phyloP scores from a whole-genome alignment of 2,797 vertebrate species.

The Sebastes wilsoni region DNA sequence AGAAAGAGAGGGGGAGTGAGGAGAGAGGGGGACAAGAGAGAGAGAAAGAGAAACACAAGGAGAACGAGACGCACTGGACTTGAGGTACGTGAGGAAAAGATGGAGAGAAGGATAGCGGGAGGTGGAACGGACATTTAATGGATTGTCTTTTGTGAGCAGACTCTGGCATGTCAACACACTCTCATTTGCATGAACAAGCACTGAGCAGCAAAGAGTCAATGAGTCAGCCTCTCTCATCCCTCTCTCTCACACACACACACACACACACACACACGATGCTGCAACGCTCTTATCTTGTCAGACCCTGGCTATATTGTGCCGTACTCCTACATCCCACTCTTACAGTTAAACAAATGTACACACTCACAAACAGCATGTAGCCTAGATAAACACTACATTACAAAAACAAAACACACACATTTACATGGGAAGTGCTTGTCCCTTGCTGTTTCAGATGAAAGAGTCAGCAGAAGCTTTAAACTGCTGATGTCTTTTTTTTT shows the following conservation, averaged over 20 bases:
- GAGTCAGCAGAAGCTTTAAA: neutral
- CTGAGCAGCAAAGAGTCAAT: slow-evolving; percentile 66
- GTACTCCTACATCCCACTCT: slow-evolving; percentile 27
- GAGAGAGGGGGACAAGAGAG: neutral
- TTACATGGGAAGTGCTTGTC: neutral
- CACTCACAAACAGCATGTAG: neutral
- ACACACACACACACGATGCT: slow-evolving; percentile 18
- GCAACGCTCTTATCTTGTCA: slow-evolving; percentile 39
- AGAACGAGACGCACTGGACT: neutral
- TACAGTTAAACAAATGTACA: neutral
- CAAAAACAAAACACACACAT: neutral
- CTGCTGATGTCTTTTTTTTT: neutral
- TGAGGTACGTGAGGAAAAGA: slow-evolving; percentile 15
- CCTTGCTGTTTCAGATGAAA: neutral
- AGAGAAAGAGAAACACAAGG: neutral
- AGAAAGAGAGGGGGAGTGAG: neutral
- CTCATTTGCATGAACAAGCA: slow-evolving; percentile 74
- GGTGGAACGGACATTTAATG: slow-evolving; percentile 56
- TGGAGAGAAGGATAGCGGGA: slow-evolving; percentile 27
- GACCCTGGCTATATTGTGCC: slow-evolving; percentile 23
- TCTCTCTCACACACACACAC: neutral
- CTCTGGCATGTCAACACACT: slow-evolving; percentile 69
- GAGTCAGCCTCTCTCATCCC: slow-evolving; percentile 58
- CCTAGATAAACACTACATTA: neutral
- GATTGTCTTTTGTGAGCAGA: slow-evolving; percentile 62